These are phyloP conservation scores for Halichoerus grypus DNA, from an alignment of 2,113 vertebrate species.

Conservation along the genomic window DNA sequence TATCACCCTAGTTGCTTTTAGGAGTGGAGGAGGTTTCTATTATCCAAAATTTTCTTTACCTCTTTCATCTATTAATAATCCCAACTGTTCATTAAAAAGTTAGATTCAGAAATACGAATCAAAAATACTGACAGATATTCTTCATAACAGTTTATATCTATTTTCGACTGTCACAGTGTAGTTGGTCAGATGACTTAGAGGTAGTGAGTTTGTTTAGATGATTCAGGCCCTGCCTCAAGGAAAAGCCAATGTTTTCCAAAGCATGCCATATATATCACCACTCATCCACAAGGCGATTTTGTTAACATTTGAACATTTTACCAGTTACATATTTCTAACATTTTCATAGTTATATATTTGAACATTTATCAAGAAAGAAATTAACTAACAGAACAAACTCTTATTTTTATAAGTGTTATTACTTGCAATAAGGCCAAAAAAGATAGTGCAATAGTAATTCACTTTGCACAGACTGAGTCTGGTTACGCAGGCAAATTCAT, in stretches of 20 bases:
- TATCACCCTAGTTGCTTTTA: neutral
- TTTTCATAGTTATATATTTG: neutral
- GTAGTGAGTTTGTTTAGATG: neutral
- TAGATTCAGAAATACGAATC: conserved; percentile 22
- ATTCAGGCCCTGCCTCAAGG: neutral
- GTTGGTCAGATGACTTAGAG: neutral
- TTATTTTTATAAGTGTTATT: neutral
- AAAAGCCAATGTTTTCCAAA: neutral
- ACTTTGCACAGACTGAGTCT: neutral
- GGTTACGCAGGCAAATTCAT: neutral
- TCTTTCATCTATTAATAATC: conserved; percentile 2
- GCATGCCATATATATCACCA: neutral
- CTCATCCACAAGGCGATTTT: neutral
- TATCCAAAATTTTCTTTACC: neutral
- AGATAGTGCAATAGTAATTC: neutral
- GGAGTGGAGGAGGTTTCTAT: conserved; percentile 18
- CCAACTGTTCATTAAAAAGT: conserved; percentile 10
- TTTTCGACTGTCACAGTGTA: neutral
- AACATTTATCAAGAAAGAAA: conserved; percentile 5
- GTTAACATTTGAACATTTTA: conserved; percentile 39
- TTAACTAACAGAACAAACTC: conserved; percentile 13
- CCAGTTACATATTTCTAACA: neutral
- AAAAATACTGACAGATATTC: neutral
- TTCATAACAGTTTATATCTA: neutral
- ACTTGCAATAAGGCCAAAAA: neutral